These are phyloP conservation scores for Blennius ocellaris DNA, from an alignment of 2,113 vertebrate genomes.

Conservation along the genomic window DNA sequence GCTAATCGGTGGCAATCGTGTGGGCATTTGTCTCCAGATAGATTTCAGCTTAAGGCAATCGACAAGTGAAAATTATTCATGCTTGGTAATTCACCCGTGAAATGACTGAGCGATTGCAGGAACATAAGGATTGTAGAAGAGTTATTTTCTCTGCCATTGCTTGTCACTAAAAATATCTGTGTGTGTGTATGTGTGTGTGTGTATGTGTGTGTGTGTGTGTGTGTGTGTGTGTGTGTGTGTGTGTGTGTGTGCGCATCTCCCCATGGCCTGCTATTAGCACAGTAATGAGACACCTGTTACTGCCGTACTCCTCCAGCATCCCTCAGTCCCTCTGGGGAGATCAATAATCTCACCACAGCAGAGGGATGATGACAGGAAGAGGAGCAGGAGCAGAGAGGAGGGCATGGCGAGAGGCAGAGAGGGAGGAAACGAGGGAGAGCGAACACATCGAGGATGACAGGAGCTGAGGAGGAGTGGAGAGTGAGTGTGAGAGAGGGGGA, in stretches of 20 bases:
- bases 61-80: slow-evolving; percentile 52
- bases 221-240: too few relatives aligned
- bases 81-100: slow-evolving; percentile 55
- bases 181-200: neutral
- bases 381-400: neutral
- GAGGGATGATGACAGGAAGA: slow-evolving; percentile 35
- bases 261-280: slow-evolving; percentile 44
- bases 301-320: slow-evolving; percentile 49
- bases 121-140: slow-evolving; percentile 33
- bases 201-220: too few relatives aligned
- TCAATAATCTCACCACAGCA: slow-evolving; percentile 33
- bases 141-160: slow-evolving; percentile 36
- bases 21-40: slow-evolving; percentile 54
- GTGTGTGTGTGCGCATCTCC: slow-evolving; percentile 12
- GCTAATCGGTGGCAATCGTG: slow-evolving; percentile 39
- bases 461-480: slow-evolving; percentile 3
- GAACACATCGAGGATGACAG: slow-evolving; percentile 16
- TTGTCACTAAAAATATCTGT: slow-evolving; percentile 26
- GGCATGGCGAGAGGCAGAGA: neutral
- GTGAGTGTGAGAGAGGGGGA: slow-evolving; percentile 17
- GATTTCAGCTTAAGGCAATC: slow-evolving; percentile 46
- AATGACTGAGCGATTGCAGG: slow-evolving; percentile 27
- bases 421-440: neutral
- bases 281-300: slow-evolving; percentile 69
- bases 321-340: slow-evolving; percentile 35